Percentiles rank a stretch among this genome's conserved stretches.
Evolutionary conservation across 2,797 vertebrate species (phyloP).

Genomic region (Nannoperca australis): DNA sequence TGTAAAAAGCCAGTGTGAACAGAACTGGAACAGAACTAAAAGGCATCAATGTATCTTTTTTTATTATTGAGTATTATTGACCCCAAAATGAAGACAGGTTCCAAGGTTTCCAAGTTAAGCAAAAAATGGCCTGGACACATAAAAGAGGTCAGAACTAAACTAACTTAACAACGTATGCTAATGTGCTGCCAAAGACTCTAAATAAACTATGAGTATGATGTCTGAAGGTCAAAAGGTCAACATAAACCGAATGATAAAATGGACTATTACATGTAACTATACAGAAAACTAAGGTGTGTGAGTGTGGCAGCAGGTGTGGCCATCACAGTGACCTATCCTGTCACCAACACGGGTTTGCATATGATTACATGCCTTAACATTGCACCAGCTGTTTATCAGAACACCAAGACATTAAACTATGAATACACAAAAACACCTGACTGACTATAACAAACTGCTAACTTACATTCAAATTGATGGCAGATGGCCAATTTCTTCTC

Average conservation of each 20-base stretch:
- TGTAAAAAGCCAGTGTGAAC: background rate
- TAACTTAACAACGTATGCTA: no score
- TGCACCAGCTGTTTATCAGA: slow-evolving; percentile 14
- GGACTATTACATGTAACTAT: no score
- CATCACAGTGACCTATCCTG: slow-evolving; percentile 4
- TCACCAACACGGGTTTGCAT: slow-evolving; percentile 13
- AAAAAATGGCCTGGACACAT: background rate
- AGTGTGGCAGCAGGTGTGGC: slow-evolving; percentile 27
- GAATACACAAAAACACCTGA: slow-evolving; percentile 36
- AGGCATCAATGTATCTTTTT: background rate
- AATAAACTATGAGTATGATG: background rate
- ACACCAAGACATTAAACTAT: slow-evolving; percentile 30
- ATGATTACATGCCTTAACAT: slow-evolving; percentile 2
- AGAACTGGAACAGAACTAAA: background rate
- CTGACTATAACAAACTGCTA: slow-evolving; percentile 56
- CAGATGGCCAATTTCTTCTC: slow-evolving; percentile 79
- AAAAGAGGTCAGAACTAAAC: background rate
- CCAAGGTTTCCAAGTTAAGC: background rate
- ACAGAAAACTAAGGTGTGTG: background rate
- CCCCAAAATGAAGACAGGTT: background rate
- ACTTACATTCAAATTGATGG: slow-evolving; percentile 59
- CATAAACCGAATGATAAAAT: no score
- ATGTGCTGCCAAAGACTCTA: background rate
- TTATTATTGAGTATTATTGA: background rate
- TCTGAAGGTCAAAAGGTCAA: background rate